Base-by-base conservation (phyloP, 2,888 invertebrate species). In the Molorchus minor region DNA sequence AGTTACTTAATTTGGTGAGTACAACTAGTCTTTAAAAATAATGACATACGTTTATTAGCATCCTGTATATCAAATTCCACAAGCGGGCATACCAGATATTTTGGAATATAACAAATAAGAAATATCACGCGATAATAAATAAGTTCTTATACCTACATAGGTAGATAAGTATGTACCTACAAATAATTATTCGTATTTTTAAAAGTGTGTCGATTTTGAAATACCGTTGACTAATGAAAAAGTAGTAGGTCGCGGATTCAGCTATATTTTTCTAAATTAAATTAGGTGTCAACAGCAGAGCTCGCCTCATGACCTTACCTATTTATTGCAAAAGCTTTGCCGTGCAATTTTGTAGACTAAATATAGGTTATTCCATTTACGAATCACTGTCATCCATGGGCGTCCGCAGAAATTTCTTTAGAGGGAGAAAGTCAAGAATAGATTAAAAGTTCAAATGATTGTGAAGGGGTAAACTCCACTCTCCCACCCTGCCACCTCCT, bases 161-260 rank as follows among this genome's bases (percentile, higher is more conserved):
- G 12, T 33, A 33, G 12, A 33, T n/a, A 33, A 33, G n/a, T 33
- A 25, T 33, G 33, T 33, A n/a, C n/a, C n/a, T n/a, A n/a, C n/a
- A n/a, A n/a, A n/a, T n/a, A n/a, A n/a, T n/a, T n/a, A n/a, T n/a
- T n/a, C n/a, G n/a, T n/a, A n/a, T n/a, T n/a, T n/a, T n/a, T n/a
- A n/a, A 41, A 57, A 41, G 58, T 58, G 38, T 45, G 58, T 58
- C 58, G 19, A 46, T 58, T 58, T 52, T 46, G 53, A 53, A 58
- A 58, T 53, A 52, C 5, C 46, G 58, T 53, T 53, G 58, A 58
- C 52, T 29, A 53, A 51, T 45, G 45, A 45, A 10, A 44, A 44
- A 30, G 15, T 46, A 46, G 40, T 58, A 47, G 46, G 46, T 46
- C 41, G 58, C 46, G 5, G 10, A 55, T 10, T 58, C 52, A 58